phyloP scores from a whole-genome alignment of 2,113 vertebrate genomes.

The Saguinus midas region DNA sequence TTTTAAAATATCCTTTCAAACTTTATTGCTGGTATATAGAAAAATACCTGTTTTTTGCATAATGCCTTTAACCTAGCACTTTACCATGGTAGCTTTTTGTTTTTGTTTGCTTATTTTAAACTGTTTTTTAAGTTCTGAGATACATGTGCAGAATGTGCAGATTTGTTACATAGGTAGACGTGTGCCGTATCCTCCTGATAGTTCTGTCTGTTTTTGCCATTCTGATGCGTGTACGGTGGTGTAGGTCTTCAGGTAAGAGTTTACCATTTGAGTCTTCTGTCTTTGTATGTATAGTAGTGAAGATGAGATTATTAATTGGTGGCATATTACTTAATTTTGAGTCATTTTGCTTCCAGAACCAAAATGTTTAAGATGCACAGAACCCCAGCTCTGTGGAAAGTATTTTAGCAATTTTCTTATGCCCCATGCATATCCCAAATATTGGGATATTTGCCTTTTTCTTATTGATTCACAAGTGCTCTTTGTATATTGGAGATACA shows the following conservation, averaged over 20 bases:
- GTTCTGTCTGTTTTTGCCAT: too few species aligned
- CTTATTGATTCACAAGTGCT: neutral
- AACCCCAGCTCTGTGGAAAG: neutral
- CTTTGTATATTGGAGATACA: neutral
- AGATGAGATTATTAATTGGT: neutral
- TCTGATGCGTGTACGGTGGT: neutral
- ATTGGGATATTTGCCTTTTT: neutral
- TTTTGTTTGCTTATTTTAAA: too few species aligned
- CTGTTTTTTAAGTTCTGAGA: too few species aligned
- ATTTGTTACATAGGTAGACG: too few species aligned
- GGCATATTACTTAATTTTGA: neutral
- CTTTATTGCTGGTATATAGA: neutral
- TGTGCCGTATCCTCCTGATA: too few species aligned
- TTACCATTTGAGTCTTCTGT: too few species aligned
- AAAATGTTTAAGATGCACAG: too few species aligned
- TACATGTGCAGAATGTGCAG: too few species aligned
- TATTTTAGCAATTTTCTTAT: too few species aligned
- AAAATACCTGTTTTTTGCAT: neutral
- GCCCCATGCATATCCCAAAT: too few species aligned
- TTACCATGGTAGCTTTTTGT: too few species aligned
- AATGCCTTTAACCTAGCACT: neutral
- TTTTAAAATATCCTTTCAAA: neutral
- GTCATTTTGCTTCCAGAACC: too few species aligned
- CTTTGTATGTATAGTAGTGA: rapidly evolving
- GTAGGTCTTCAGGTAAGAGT: neutral